Conservation (phyloP, 2,113 vertebrate species). For the Campylomormyrus numenius region DNA sequence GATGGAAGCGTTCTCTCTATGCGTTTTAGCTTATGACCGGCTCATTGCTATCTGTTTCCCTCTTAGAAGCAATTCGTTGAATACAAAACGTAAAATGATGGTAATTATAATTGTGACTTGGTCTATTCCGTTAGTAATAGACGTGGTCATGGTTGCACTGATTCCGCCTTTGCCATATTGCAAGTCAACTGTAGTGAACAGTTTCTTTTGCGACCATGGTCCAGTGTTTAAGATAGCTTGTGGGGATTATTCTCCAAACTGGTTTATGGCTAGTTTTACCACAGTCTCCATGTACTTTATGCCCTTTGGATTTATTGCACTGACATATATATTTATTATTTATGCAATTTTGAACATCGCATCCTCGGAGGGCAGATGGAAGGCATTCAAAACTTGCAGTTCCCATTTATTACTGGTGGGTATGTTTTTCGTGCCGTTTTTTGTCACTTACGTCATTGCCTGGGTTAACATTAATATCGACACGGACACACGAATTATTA, state of each 20-base stretch:
- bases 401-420: constrained; percentile 24
- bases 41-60: constrained; percentile 27
- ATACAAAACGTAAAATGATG: constrained; percentile 21
- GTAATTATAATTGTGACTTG: constrained; percentile 19
- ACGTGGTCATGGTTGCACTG: constrained; percentile 18
- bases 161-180: constrained; percentile 17
- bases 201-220: constrained; percentile 30
- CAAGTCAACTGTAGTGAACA: constrained; percentile 24
- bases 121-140: constrained; percentile 18
- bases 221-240: constrained; percentile 28
- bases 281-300: constrained; percentile 11
- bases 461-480: constrained; percentile 29
- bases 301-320: constrained; percentile 21
- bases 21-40: constrained; percentile 22
- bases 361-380: constrained; percentile 20
- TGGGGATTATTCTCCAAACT: constrained; percentile 26
- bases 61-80: constrained; percentile 5
- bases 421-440: constrained; percentile 24
- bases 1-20: constrained; percentile 24
- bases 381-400: constrained; percentile 27
- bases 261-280: constrained; percentile 25
- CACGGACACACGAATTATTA: constrained; percentile 29
- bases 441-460: constrained; percentile 20
- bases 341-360: constrained; percentile 22
- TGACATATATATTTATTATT: constrained; percentile 24